Conservation (phyloP, 2,113 vertebrate species). For the Thomomys bottae region DNA sequence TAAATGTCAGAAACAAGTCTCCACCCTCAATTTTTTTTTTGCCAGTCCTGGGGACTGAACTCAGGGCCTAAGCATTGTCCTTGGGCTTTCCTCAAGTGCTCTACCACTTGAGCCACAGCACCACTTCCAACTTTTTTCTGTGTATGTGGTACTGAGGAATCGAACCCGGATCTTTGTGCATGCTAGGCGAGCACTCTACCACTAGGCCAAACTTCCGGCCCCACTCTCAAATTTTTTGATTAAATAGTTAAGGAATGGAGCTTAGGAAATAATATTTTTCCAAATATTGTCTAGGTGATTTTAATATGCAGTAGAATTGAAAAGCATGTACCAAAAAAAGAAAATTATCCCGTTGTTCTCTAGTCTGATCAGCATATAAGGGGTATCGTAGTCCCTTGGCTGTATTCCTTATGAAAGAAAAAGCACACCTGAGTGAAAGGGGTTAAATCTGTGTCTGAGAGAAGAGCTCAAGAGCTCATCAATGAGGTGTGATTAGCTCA, state of each 20-base stretch:
- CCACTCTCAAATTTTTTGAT: not conserved
- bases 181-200: too few relatives aligned
- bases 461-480: not conserved
- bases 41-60: too few relatives aligned
- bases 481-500: not conserved
- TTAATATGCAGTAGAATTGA: not conserved
- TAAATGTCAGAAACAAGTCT: not conserved
- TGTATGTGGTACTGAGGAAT: too few relatives aligned
- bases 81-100: too few relatives aligned
- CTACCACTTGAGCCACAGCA: too few relatives aligned
- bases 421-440: not conserved
- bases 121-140: too few relatives aligned
- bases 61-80: too few relatives aligned
- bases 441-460: not conserved
- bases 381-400: accelerated
- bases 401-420: not conserved
- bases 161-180: too few relatives aligned
- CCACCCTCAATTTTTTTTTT: not conserved
- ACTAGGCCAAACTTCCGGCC: too few relatives aligned
- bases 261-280: not conserved
- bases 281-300: not conserved
- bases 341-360: not conserved
- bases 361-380: not conserved
- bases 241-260: not conserved
- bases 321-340: not conserved